These are phyloP conservation scores for Sinopyrophorus schimmeli DNA, from an alignment of 2,888 invertebrate genomes.

Conservation along the genomic window DNA sequence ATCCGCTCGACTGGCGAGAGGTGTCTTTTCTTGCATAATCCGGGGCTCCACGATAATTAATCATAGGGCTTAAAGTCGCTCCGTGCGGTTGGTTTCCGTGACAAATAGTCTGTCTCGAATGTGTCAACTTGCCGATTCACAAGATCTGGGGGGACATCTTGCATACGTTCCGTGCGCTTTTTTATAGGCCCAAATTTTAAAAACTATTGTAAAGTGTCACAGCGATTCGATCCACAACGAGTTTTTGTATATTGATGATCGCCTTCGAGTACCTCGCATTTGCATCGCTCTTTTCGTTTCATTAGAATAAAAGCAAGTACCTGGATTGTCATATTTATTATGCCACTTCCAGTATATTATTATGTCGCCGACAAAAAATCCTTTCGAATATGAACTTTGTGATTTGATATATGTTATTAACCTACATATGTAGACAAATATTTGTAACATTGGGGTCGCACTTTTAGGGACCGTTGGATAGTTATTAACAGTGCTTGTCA, in stretches of 20 bases:
- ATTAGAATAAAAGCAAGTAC: slow-evolving; percentile 19
- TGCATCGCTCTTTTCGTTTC: slow-evolving; percentile 39
- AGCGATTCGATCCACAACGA: slow-evolving; percentile 42
- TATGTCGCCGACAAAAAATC: slow-evolving; percentile 26
- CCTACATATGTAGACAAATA: slow-evolving; percentile 20
- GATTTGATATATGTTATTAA: slow-evolving; percentile 28
- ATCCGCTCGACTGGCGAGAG: slow-evolving; percentile 44
- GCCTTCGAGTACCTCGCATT: slow-evolving; percentile 39
- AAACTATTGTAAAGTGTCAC: slow-evolving; percentile 48
- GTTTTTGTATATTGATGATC: slow-evolving; percentile 40
- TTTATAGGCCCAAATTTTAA: slow-evolving; percentile 41
- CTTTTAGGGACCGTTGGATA: too few species aligned
- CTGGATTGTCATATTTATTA: slow-evolving; percentile 37
- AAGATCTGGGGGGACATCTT: slow-evolving; percentile 38
- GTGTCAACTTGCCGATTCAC: slow-evolving; percentile 50
- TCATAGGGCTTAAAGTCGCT: slow-evolving; percentile 44
- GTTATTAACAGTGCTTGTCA: too few species aligned
- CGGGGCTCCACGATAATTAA: slow-evolving; percentile 50
- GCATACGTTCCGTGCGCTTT: slow-evolving; percentile 46
- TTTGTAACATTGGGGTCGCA: too few species aligned
- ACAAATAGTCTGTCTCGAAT: slow-evolving; percentile 52
- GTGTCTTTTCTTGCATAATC: slow-evolving; percentile 47
- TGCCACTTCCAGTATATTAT: slow-evolving; percentile 34
- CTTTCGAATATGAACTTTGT: slow-evolving; percentile 33
- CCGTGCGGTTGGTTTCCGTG: slow-evolving; percentile 49